These are phyloP conservation scores for Trochalopteron elliotii DNA, from an alignment of 2,113 vertebrate species.

Conservation along the genomic window DNA sequence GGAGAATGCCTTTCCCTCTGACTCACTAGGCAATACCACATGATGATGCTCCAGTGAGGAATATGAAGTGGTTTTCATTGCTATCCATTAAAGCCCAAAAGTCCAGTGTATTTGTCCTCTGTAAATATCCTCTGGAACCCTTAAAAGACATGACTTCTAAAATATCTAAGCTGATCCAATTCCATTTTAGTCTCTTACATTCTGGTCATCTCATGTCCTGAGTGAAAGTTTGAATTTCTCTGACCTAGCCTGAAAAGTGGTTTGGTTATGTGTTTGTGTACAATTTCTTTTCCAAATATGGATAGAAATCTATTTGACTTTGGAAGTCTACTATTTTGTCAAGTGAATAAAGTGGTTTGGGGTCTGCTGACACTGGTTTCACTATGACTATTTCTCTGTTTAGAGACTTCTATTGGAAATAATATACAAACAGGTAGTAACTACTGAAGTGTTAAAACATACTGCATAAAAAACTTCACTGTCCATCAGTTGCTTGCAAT, in stretches of 20 bases:
- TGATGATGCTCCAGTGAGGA: not conserved
- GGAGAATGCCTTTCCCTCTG: not conserved
- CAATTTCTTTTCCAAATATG: not conserved
- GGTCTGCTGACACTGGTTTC: not conserved
- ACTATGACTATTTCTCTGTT: not conserved
- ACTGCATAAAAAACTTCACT: not conserved
- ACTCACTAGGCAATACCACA: not conserved
- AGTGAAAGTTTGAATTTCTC: not conserved
- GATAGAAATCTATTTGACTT: not conserved
- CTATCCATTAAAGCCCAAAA: not conserved
- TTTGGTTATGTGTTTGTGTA: not conserved
- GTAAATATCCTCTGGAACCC: not conserved
- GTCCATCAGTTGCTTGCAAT: not conserved
- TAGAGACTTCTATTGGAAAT: not conserved
- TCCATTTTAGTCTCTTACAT: not conserved
- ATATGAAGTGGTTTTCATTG: accelerated
- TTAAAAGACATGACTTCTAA: not conserved
- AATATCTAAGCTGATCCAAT: not conserved
- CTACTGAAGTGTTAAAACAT: not conserved
- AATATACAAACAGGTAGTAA: not conserved
- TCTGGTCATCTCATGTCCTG: not conserved
- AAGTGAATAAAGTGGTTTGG: not conserved
- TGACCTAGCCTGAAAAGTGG: not conserved
- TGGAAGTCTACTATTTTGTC: not conserved
- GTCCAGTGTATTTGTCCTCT: not conserved